phyloP scores from a whole-genome alignment of 1,140 invertebrate species.

The Diachasma alloeum region DNA sequence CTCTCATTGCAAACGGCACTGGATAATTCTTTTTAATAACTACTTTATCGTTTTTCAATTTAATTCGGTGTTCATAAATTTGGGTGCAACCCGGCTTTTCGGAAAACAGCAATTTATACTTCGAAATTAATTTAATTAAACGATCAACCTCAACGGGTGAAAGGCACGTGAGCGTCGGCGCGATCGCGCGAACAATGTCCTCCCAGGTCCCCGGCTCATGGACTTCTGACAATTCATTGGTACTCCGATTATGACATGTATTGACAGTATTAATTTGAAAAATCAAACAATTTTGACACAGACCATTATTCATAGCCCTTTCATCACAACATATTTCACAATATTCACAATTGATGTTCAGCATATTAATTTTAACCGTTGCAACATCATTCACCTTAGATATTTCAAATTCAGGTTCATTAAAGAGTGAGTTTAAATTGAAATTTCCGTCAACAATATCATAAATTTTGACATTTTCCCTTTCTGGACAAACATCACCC shows the following conservation, averaged over 20 bases:
- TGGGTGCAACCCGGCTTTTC: neutral
- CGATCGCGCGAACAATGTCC: neutral
- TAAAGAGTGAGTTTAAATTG: neutral
- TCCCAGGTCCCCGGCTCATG: neutral
- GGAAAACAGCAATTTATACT: neutral
- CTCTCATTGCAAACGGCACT: constrained; percentile 29
- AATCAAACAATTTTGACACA: neutral
- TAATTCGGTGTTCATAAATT: constrained; percentile 1
- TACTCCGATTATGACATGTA: neutral
- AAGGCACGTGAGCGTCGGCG: neutral
- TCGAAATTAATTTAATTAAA: neutral
- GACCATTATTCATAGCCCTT: neutral
- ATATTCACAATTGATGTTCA: neutral
- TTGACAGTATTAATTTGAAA: neutral
- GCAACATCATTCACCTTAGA: neutral
- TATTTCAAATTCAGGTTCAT: neutral
- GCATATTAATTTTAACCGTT: neutral
- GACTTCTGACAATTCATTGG: neutral
- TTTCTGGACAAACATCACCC: neutral
- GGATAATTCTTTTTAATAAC: constrained; percentile 32
- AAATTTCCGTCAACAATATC: no score
- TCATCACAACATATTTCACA: neutral
- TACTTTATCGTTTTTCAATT: constrained; percentile 7
- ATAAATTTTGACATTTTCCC: neutral
- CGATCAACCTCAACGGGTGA: neutral